Conservation (phyloP, 2,113 vertebrate genomes). For the Eulacestoma nigropectus region DNA sequence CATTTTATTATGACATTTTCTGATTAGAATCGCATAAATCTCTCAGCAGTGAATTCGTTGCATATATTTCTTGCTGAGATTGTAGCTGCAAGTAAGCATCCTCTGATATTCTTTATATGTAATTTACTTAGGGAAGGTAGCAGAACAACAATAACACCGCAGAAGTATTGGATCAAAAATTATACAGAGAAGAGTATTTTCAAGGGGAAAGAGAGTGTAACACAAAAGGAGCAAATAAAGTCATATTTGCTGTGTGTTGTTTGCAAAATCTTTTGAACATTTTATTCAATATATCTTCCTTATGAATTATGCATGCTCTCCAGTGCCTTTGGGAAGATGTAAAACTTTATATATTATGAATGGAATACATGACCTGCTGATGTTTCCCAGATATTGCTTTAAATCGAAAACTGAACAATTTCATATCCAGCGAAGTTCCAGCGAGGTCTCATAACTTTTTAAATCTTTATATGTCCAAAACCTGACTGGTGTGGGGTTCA, state of each 20-base stretch:
- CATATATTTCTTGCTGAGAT: conserved; percentile 8
- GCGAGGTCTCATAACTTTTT: background rate
- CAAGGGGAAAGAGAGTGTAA: background rate
- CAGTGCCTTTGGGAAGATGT: background rate
- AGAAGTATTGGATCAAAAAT: conserved; percentile 8
- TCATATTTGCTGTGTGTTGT: background rate
- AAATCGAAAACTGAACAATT: background rate
- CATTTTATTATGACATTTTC: conserved; percentile 39
- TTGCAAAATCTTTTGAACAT: background rate
- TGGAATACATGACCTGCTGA: background rate
- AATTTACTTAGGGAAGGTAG: background rate
- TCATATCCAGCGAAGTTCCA: background rate
- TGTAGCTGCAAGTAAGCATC: background rate
- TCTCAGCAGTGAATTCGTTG: background rate
- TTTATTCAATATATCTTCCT: conserved; percentile 1
- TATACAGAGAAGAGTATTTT: background rate
- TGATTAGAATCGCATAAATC: conserved; percentile 14
- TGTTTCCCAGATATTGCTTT: background rate
- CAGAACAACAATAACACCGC: background rate
- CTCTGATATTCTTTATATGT: background rate
- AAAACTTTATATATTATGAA: background rate
- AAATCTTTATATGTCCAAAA: accelerated
- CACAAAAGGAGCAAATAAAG: background rate
- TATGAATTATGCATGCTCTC: conserved; percentile 13
- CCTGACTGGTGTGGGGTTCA: background rate